phyloP scores from a whole-genome alignment of 2,888 invertebrate species.

The Idaea dimidiata region DNA sequence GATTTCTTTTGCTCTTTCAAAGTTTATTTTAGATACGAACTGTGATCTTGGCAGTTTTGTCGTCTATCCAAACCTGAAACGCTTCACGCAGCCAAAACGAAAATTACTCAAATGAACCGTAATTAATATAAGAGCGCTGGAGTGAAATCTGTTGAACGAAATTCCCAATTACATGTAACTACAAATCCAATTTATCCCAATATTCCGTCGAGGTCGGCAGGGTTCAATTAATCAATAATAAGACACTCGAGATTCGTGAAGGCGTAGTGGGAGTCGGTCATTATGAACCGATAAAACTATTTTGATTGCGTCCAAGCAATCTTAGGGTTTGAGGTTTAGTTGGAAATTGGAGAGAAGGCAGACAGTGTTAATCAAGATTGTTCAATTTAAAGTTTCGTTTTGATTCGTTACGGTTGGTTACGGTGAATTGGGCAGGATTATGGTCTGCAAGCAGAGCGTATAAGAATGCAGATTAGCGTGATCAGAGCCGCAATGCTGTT shows the following conservation, averaged over 20 bases:
- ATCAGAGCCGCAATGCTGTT: slow-evolving; percentile 61
- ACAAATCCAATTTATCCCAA: slow-evolving; percentile 38
- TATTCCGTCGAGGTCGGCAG: slow-evolving; percentile 33
- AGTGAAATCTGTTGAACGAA: slow-evolving; percentile 29
- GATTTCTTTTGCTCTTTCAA: background rate
- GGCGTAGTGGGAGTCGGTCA: slow-evolving; percentile 29
- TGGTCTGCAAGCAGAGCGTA: slow-evolving; percentile 6
- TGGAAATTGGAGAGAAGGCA: slow-evolving; percentile 9
- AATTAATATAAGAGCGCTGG: slow-evolving; percentile 29
- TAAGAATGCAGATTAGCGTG: slow-evolving; percentile 62
- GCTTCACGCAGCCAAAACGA: slow-evolving; percentile 18
- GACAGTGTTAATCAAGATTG: slow-evolving; percentile 9
- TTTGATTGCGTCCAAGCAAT: slow-evolving; percentile 29
- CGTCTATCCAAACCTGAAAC: slow-evolving; percentile 8
- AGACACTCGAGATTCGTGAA: slow-evolving; percentile 31
- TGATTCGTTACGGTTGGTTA: background rate
- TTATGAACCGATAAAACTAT: slow-evolving; percentile 25
- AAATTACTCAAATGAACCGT: slow-evolving; percentile 26
- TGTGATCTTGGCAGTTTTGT: slow-evolving; percentile 18
- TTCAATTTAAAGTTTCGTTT: background rate
- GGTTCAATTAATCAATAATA: slow-evolving; percentile 44
- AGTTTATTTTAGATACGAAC: slow-evolving; percentile 3
- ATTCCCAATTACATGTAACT: slow-evolving; percentile 38
- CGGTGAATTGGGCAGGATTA: background rate
- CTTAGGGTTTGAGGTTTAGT: slow-evolving; percentile 19